phyloP scores from a whole-genome alignment of 2,888 invertebrate species.

The Drosophila meridiana region DNA sequence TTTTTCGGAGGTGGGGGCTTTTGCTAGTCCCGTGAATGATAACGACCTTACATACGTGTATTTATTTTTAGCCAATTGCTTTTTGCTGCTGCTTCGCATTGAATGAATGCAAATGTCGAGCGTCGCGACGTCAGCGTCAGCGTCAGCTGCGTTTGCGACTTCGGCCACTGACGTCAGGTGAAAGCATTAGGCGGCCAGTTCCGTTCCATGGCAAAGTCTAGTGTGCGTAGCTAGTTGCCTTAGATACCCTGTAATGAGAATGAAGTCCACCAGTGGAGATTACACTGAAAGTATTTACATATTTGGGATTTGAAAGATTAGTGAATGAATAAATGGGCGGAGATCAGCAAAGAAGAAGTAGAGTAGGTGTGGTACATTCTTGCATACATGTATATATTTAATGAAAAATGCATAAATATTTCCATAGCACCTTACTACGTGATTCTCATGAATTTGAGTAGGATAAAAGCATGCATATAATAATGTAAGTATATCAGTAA shows the following conservation, averaged over 20 bases:
- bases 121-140: constrained; percentile 9
- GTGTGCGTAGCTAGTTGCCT: not conserved
- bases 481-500: not conserved
- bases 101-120: constrained; percentile 49
- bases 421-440: not conserved
- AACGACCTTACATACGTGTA: constrained; percentile 42
- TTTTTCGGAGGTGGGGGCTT: not conserved
- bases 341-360: not conserved
- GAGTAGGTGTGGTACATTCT: not conserved
- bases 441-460: not conserved
- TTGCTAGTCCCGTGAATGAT: constrained; percentile 30
- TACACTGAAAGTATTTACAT: no score
- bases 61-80: constrained; percentile 52
- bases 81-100: constrained; percentile 39
- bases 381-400: not conserved
- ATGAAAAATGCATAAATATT: not conserved
- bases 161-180: constrained; percentile 45
- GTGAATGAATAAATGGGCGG: not conserved
- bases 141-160: constrained; percentile 3
- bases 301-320: no score
- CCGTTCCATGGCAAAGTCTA: not conserved
- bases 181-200: constrained; percentile 30
- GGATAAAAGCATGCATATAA: not conserved
- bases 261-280: no score
- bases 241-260: constrained; percentile 19